Conservation (phyloP, 2,888 invertebrate genomes). For the Cephus sareptanus region DNA sequence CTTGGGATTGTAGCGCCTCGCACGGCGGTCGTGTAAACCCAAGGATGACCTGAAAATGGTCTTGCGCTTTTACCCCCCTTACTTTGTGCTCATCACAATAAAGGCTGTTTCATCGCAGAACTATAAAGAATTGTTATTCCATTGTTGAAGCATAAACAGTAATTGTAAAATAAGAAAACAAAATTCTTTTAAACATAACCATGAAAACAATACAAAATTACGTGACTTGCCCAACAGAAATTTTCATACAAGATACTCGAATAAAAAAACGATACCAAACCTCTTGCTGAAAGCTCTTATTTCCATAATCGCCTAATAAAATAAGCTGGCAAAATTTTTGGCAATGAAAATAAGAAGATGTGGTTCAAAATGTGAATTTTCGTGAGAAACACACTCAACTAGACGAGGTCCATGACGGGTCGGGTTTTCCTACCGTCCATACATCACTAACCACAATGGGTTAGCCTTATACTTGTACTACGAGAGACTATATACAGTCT, state of each 20-base stretch:
- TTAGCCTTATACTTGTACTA: conserved; percentile 23
- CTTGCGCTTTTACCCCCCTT: not conserved
- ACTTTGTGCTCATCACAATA: not conserved
- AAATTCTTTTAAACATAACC: not conserved
- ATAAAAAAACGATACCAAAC: not conserved
- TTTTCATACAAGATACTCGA: not conserved
- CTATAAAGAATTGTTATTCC: not conserved
- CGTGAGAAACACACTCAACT: not conserved
- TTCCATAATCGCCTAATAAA: not conserved
- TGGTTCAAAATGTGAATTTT: not conserved
- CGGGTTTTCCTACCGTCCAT: conserved; percentile 32
- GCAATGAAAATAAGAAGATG: not conserved
- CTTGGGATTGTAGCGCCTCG: conserved; percentile 22
- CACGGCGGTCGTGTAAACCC: conserved; percentile 15
- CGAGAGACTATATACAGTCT: not conserved
- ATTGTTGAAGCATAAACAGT: not conserved
- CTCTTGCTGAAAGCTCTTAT: not conserved
- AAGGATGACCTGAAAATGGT: not conserved
- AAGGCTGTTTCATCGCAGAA: not conserved
- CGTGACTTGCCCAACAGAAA: not conserved
- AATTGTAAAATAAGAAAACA: not conserved
- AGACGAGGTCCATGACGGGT: conserved; percentile 27
- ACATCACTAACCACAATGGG: conserved; percentile 38
- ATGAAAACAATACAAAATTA: not conserved
- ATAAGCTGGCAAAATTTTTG: not conserved